phyloP scores from a whole-genome alignment of 2,888 invertebrate species.

The Azorinus chamasolen region DNA sequence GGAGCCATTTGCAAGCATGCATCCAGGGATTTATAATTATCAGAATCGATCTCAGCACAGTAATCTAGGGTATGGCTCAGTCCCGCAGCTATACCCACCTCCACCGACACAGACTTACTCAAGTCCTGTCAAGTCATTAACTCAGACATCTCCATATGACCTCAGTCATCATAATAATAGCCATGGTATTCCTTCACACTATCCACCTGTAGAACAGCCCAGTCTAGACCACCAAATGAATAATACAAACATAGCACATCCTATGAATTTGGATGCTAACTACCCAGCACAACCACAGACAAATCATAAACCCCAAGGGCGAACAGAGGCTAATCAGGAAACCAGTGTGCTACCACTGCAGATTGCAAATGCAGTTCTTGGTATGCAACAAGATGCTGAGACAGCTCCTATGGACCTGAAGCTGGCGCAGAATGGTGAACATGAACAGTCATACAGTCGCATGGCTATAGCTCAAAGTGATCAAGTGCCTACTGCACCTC shows the following conservation, averaged over 20 bases:
- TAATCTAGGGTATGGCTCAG: constrained; percentile 6
- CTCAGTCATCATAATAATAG: not conserved
- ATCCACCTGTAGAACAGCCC: not conserved
- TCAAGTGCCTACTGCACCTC: not conserved
- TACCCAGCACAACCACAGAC: not conserved
- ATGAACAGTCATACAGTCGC: not conserved
- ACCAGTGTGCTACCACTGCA: constrained; percentile 40
- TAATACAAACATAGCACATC: not conserved
- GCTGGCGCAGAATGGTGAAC: not conserved
- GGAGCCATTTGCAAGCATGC: constrained; percentile 50
- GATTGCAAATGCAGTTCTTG: constrained; percentile 46
- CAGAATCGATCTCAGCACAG: constrained; percentile 35
- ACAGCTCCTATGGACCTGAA: not conserved
- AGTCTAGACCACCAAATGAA: not conserved
- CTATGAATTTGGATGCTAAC: not conserved
- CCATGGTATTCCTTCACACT: constrained; percentile 1
- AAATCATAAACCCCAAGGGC: not conserved
- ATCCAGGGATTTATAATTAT: constrained; percentile 45
- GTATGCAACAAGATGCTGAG: constrained; percentile 49
- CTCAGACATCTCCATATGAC: not conserved
- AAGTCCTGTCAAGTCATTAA: constrained; percentile 41
- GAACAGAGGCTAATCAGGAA: constrained; percentile 4
- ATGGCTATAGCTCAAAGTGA: not conserved
- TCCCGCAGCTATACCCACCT: constrained; percentile 48
- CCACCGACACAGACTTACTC: constrained; percentile 50